Percentiles rank a stretch among this genome's conserved stretches.
phyloP scores from a whole-genome alignment of 2,888 invertebrate species.

The Micoletzkya japonica region DNA sequence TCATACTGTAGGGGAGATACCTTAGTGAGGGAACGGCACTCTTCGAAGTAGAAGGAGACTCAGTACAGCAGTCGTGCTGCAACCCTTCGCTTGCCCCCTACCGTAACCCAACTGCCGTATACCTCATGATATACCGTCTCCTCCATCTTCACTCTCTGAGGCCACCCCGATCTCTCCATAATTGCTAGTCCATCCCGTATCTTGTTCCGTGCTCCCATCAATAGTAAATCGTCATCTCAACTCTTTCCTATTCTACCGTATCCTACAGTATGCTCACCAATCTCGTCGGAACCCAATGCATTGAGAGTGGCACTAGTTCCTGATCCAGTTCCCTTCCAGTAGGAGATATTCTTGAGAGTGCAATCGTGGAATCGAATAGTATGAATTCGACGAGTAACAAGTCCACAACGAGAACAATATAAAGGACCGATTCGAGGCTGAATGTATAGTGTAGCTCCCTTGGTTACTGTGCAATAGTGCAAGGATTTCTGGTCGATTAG shows the following conservation, averaged over 20 bases:
- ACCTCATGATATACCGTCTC: slow-evolving; percentile 8
- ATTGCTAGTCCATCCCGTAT: slow-evolving; percentile 23
- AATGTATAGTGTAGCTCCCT: no score
- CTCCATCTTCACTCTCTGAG: slow-evolving; percentile 17
- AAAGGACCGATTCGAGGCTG: slow-evolving; percentile 28
- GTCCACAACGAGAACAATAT: slow-evolving; percentile 26
- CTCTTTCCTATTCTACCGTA: slow-evolving; percentile 5
- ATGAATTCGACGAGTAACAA: slow-evolving; percentile 5
- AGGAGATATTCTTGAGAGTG: not conserved
- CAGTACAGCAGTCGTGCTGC: no score
- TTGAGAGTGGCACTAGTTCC: slow-evolving; percentile 15
- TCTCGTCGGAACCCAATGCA: slow-evolving; percentile 16
- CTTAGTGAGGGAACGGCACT: slow-evolving; percentile 21
- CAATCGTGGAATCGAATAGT: slow-evolving; percentile 20
- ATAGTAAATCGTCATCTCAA: slow-evolving; percentile 20
- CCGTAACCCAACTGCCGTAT: not conserved
- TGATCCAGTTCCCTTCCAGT: slow-evolving; percentile 16
- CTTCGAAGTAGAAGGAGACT: no score
- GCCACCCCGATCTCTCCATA: slow-evolving; percentile 13
- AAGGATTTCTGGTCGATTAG: no score
- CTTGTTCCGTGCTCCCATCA: slow-evolving; percentile 4
- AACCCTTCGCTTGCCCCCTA: not conserved
- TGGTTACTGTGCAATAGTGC: no score
- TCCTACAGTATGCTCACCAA: slow-evolving; percentile 22
- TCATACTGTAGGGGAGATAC: no score